A percentile compares a stretch with the other conserved stretches of the same genome.
phyloP scores from a whole-genome alignment of 2,113 vertebrate species.

The Protobothrops flavoviridis region DNA sequence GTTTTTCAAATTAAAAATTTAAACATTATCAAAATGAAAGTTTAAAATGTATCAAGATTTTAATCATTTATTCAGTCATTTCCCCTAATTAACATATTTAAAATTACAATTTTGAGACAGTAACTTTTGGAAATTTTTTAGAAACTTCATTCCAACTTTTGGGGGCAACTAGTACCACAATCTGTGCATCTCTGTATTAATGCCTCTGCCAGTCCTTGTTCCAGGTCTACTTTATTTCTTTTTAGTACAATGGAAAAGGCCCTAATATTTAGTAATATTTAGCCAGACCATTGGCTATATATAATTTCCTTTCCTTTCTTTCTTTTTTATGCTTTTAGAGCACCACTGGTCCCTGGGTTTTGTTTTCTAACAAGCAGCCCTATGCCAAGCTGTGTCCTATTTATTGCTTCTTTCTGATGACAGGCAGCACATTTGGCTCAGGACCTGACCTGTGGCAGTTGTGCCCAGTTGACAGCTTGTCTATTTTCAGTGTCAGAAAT shows the following conservation, averaged over 20 bases:
- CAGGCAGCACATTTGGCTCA: constrained; percentile 7
- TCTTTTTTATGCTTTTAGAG: background rate
- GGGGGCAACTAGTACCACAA: background rate
- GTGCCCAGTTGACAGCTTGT: background rate
- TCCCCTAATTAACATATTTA: background rate
- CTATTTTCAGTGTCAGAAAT: constrained; percentile 16
- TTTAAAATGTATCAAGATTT: background rate
- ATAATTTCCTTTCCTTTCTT: background rate
- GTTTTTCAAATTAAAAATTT: background rate
- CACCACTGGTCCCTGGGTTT: background rate
- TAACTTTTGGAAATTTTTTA: background rate
- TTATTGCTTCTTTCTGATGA: constrained; percentile 15
- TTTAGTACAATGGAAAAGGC: background rate
- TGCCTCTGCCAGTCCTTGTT: background rate
- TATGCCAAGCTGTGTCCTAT: constrained; percentile 1
- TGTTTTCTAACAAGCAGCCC: background rate
- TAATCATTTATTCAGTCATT: background rate
- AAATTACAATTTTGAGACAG: background rate
- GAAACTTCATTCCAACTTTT: background rate
- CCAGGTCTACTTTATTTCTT: background rate
- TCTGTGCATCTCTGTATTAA: background rate
- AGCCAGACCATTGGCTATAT: background rate
- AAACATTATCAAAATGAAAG: background rate
- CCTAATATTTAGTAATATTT: background rate
- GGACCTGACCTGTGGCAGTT: background rate